These are phyloP conservation scores for Piezodorus guildinii DNA, from an alignment of 1,140 invertebrate species.

Conservation along the genomic window DNA sequence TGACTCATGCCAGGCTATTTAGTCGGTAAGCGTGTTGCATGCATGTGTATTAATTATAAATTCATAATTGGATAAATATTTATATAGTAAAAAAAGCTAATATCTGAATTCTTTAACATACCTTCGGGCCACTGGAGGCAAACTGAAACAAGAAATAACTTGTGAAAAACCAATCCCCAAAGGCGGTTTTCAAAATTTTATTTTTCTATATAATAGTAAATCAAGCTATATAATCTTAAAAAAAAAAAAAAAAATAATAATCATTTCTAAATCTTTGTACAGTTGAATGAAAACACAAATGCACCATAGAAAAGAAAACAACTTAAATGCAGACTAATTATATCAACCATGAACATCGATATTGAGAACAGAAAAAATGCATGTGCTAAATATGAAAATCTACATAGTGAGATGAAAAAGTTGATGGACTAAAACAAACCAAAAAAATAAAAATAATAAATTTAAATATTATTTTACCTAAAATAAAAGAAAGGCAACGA, in stretches of 20 bases:
- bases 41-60: constrained; percentile 30
- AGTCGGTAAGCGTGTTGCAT: constrained; percentile 32
- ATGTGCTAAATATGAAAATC: constrained; percentile 9
- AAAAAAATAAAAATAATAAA: background rate
- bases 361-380: background rate
- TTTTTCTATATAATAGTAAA: too few species aligned
- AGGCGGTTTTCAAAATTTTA: too few species aligned
- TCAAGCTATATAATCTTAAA: too few species aligned
- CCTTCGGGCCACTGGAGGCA: constrained; percentile 80
- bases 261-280: too few species aligned
- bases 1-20: constrained; percentile 30
- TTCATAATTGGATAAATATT: constrained; percentile 25
- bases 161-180: constrained; percentile 28
- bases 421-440: constrained; percentile 20
- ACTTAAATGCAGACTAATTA: too few species aligned
- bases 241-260: too few species aligned
- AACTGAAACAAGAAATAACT: constrained; percentile 53
- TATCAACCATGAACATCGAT: background rate
- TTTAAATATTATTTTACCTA: too few species aligned
- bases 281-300: too few species aligned
- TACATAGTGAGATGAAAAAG: background rate
- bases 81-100: constrained; percentile 21
- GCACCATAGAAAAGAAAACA: too few species aligned
- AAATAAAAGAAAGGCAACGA: too few species aligned
- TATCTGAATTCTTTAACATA: constrained; percentile 33